Evolutionary conservation across 2,888 invertebrate species (phyloP).

Genomic region (Notocelia uddmanniana): DNA sequence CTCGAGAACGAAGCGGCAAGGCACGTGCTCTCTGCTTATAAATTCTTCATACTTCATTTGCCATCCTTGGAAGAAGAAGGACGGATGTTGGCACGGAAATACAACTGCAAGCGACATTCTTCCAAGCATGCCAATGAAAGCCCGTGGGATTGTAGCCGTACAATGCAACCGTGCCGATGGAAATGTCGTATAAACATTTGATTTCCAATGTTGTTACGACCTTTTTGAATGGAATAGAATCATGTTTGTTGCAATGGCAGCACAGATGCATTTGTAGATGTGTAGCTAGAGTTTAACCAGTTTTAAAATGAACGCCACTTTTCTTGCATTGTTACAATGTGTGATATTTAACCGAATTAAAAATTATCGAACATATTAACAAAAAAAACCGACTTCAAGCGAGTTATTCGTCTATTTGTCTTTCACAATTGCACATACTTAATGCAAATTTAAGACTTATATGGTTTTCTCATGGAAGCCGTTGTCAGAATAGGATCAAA

Average conservation of each 20-base stretch:
- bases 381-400: too few species aligned
- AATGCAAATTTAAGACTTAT: too few species aligned
- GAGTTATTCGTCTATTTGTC: too few species aligned
- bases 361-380: too few species aligned
- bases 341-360: too few species aligned
- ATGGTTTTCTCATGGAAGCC: too few species aligned
- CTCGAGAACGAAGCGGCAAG: constrained; percentile 35
- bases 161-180: constrained; percentile 16
- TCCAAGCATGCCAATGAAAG: background rate
- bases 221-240: background rate
- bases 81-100: background rate
- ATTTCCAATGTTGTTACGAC: background rate
- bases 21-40: constrained; percentile 44
- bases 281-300: background rate
- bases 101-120: background rate
- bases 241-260: constrained; percentile 17
- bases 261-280: constrained; percentile 5
- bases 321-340: too few species aligned
- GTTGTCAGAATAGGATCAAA: too few species aligned
- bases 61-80: constrained; percentile 13
- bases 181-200: constrained; percentile 7
- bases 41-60: constrained; percentile 46
- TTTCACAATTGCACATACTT: too few species aligned
- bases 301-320: too few species aligned
- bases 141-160: constrained; percentile 26